These are phyloP conservation scores for Botia almorhae DNA, from an alignment of 2,797 vertebrate species.

Conservation along the genomic window DNA sequence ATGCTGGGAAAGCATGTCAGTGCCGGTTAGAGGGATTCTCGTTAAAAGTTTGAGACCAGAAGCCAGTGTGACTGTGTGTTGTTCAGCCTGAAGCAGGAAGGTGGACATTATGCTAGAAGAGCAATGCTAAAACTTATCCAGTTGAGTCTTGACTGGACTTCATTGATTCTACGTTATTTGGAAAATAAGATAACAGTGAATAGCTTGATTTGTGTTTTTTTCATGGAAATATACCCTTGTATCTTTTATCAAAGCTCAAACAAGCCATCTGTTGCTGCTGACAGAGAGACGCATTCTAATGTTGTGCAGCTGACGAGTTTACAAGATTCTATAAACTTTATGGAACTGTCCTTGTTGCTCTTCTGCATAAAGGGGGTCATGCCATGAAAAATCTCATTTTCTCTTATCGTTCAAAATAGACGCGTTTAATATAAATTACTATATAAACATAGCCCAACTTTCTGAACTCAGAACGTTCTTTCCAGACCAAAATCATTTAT, in stretches of 20 bases:
- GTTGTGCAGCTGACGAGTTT: neutral
- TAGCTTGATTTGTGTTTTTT: neutral
- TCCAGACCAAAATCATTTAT: neutral
- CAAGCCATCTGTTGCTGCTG: neutral
- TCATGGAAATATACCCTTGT: neutral
- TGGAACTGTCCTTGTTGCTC: neutral
- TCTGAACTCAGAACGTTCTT: neutral
- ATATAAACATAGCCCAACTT: neutral
- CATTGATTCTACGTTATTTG: neutral
- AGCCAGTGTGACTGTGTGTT: neutral
- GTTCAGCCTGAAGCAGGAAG: neutral
- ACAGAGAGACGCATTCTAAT: neutral
- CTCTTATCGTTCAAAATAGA: neutral
- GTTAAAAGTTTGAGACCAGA: neutral
- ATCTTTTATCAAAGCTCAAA: neutral
- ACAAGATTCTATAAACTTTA: neutral
- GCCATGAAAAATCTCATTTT: neutral
- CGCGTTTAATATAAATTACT: neutral
- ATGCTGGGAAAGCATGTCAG: conserved; percentile 13
- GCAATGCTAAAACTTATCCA: conserved; percentile 7
- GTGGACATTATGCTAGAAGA: neutral
- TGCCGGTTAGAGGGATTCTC: conserved; percentile 6
- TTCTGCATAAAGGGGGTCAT: neutral
- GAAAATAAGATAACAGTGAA: neutral
- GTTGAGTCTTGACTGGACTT: conserved; percentile 1